These are phyloP conservation scores for Bettongia penicillata DNA, from an alignment of 2,113 vertebrate genomes.

Conservation along the genomic window DNA sequence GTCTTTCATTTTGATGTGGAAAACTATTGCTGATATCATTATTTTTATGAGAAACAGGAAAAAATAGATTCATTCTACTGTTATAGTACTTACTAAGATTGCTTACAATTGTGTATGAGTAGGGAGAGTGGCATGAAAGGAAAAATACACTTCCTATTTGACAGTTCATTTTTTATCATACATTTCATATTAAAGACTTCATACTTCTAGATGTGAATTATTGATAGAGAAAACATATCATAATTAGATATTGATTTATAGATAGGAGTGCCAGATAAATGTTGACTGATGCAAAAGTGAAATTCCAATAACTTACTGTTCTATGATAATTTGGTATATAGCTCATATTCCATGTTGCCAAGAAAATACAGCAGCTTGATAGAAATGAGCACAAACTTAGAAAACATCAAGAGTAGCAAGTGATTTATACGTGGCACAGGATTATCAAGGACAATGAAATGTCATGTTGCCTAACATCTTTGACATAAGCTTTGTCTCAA, in stretches of 20 bases:
- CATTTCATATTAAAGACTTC: neutral
- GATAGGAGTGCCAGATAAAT: neutral
- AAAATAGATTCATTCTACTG: neutral
- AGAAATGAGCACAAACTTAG: neutral
- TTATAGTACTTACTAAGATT: neutral
- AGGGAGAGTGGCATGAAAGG: neutral
- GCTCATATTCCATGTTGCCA: neutral
- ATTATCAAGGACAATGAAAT: slow-evolving; percentile 19
- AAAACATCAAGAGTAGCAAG: neutral
- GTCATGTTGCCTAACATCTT: neutral
- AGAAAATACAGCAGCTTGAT: neutral
- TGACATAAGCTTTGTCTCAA: neutral
- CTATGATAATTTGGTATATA: neutral
- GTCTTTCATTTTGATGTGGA: neutral
- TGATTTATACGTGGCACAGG: neutral
- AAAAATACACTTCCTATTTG: neutral
- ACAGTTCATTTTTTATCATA: neutral
- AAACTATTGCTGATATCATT: neutral
- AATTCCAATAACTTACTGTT: neutral
- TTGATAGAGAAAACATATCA: neutral
- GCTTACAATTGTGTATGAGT: neutral
- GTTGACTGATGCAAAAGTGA: neutral
- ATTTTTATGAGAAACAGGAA: neutral
- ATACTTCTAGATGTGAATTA: neutral
- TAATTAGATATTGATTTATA: neutral